Base-by-base conservation (phyloP, 2,113 vertebrate species). In the Menura novaehollandiae region DNA sequence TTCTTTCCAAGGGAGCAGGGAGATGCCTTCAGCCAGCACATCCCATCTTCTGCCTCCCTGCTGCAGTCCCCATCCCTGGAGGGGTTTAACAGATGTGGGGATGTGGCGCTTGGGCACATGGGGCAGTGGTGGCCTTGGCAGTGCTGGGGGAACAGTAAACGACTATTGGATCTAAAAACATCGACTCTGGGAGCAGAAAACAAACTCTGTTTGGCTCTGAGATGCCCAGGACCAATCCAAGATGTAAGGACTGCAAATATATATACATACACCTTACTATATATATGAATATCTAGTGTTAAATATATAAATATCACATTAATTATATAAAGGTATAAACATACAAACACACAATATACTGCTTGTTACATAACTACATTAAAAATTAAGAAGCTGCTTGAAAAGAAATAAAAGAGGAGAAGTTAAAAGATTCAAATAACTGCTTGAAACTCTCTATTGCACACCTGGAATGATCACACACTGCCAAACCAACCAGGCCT, bases 31-130 rank as follows among this genome's bases (percentile, higher is more conserved):
- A 76, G 82, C 39, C 67, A 80, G 35, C 52, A 56, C 51, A 44
- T 33, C 75, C 86, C 88, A 88, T n/a, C 74, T 68, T 33, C 79
- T 28, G 78, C 59, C 49, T 33, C 74, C 17, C 68, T 53, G 39
- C 18, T 52, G 69, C 15, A 53, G 37, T 3, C 13, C 62, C 17
- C 62, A 67, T 32, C 37, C 32, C 37, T 11, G 43, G 16, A 30
- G 35, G 59, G 13, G 7, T 58, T 27, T 11, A 14, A 17, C 35
- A 10, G 3, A 4, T 0, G 0, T 58, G 52, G 16, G 27, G 12
- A 37, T 23, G 64, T 62, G 56, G 47, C 47, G n/a, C 56, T 2
- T 14, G 47, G 41, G 39, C 47, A 55, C 30, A 15, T 2, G 53
- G 84, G 62, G 24, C 37, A 66, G 17, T 4, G 32, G 44, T 44